Evolutionary conservation across 2,113 vertebrate genomes (phyloP).

Genomic region (Otolemur garnettii): DNA sequence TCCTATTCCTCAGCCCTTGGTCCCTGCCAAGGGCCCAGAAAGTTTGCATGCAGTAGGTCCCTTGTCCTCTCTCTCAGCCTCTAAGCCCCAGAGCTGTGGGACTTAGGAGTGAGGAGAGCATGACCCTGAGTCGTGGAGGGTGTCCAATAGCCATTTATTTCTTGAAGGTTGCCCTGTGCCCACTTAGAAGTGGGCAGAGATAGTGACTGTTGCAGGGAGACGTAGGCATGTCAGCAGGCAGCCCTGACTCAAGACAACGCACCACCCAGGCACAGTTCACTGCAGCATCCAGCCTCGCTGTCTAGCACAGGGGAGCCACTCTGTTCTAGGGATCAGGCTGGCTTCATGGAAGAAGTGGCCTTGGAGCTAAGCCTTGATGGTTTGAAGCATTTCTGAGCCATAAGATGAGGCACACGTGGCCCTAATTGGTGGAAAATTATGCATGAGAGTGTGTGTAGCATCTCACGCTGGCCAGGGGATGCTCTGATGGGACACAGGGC

Average conservation of each 20-base stretch:
- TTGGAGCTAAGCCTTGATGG: neutral
- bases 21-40: neutral
- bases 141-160: neutral
- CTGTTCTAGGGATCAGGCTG: neutral
- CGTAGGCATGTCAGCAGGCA: neutral
- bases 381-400: neutral
- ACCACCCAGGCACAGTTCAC: neutral
- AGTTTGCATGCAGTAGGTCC: neutral
- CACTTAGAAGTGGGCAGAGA: neutral
- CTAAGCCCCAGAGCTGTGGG: neutral
- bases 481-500: neutral
- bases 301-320: rapidly evolving
- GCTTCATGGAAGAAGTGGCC: neutral
- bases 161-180: neutral
- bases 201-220: neutral
- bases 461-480: neutral
- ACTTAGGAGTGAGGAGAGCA: neutral
- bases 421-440: neutral
- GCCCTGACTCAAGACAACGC: neutral
- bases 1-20: neutral
- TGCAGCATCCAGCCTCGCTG: neutral
- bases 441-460: neutral
- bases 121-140: neutral
- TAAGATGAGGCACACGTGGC: too few species aligned
- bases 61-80: neutral